Base-by-base conservation (phyloP, 2,888 invertebrate genomes). In the Cosmia pyralina region DNA sequence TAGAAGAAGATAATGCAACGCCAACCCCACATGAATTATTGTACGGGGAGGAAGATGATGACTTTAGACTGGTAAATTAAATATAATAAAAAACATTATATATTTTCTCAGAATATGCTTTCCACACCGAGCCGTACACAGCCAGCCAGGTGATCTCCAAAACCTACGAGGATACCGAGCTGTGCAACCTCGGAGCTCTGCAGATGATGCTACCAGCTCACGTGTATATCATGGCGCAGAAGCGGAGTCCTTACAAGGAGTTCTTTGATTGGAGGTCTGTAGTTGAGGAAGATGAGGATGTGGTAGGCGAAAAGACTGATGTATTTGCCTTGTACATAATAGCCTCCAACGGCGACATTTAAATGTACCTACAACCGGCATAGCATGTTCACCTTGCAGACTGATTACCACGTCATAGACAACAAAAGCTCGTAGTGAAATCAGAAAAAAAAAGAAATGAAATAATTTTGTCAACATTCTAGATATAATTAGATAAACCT, bases 111-210 rank as follows among this genome's bases (percentile, higher is more conserved):
- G 96, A 90, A 22, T 97, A 95, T 76, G 97, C 97, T 0, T 97
- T 96, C 85, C 96, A 96, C 86, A 94, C 95, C 1, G 96, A 97
- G 81, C 93, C 96, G 0, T 95, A 96, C 77, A 93, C 95, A 0
- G 96, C 96, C 0, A 96, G 96, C 75, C 95, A 95, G 75, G 91
- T 88, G 41, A 93, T 95, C 69, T 91, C 93, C 0, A 93, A 91
- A 66, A 94, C 91, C 0, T 96, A 95, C 76, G 90, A 92, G 1
- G 96, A 96, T 28, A 89, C 92, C 4, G 94, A 96, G 67, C 90
- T 96, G 58, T 97, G 97, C 72, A 94, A 94, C 72, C 89, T 96
- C 48, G 95, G 94, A n/a, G 87, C 91, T 0, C 83, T 96, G 82
- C 93, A 93, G 81, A 93, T 95, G 91, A 95, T 95, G 91, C 76